Base-by-base conservation (phyloP, 2,113 vertebrate species). In the Pterophyllum scalare region DNA sequence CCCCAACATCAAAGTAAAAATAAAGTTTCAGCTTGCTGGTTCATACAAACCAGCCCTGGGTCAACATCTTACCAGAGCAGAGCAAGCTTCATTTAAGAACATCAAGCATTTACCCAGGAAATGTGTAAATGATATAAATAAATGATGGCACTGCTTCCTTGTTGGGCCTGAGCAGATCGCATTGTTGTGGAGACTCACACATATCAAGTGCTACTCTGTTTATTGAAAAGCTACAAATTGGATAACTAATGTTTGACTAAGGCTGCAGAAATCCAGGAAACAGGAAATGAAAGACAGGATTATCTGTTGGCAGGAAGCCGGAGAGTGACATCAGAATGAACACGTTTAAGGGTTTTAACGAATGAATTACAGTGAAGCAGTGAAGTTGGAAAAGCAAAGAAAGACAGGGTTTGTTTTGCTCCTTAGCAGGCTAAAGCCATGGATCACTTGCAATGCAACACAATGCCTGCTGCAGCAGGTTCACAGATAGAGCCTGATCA, bases 51-150 rank as follows among this genome's bases (percentile, higher is more conserved):
- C 6, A 3, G 3, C 3, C 1, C 2, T 3, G 15, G 5, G 40
- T 70, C 9, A 1, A 43, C n/a, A 22, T 46, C 61, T 64, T 19
- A 58, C 19, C 77, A 46, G 19, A 58, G 19, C 7, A 22, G 19
- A 60, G 19, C 9, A 22, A 10, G 35, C 11, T 17, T 9, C 1
- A 11, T 70, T 77, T 46, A 26, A 35, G n/a, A 70, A 28, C 24
- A 59, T 20, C 4, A 43, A 12, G 4, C 5, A 31, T 20, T 24
- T 35, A 40, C 6, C 17, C 31, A n/a, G 22, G 33, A 67, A 59
- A 65, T 3, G 19, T 19, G 24, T 64, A 57, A 59, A 74, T 74
- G 72, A 40, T 59, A 61, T 91, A 20, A 89, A 87, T 88, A 88
- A 86, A 80, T 58, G 1, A 90, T 87, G 76, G 40, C 2, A 0